phyloP scores from a whole-genome alignment of 1,140 invertebrate genomes.

The Panulirus ornatus region DNA sequence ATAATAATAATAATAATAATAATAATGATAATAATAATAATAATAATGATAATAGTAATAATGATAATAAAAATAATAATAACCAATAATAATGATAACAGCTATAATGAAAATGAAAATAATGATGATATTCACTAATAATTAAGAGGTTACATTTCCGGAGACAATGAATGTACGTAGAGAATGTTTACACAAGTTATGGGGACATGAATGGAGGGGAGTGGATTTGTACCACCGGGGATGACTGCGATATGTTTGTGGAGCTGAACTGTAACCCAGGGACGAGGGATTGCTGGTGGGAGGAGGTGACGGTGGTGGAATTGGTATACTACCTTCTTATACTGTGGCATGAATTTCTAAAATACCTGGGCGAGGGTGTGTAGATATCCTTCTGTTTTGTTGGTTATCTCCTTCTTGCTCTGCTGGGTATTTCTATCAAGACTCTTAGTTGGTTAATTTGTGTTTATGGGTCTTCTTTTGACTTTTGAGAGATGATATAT shows the following conservation, averaged over 20 bases:
- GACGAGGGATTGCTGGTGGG: no score
- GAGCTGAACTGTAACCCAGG: no score
- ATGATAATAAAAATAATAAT: no score
- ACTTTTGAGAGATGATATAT: no score
- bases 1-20: constrained; percentile 14
- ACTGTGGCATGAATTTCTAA: neutral
- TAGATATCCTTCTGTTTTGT: no score
- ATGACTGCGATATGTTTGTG: neutral
- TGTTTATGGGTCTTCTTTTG: no score
- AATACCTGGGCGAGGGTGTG: no score
- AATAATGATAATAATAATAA: constrained; percentile 11
- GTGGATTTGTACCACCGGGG: neutral
- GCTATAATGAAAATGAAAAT: no score
- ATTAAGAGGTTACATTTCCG: neutral
- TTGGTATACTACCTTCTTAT: neutral
- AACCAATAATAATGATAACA: no score
- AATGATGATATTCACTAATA: neutral
- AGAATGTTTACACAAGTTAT: neutral
- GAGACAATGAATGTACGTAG: neutral
- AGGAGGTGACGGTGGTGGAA: neutral
- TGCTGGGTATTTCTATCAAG: no score
- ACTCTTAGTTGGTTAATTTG: no score
- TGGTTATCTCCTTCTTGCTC: no score
- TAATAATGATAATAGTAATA: constrained; percentile 8
- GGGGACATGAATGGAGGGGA: neutral